phyloP scores from a whole-genome alignment of 2,113 vertebrate genomes.

The Pan troglodytes region DNA sequence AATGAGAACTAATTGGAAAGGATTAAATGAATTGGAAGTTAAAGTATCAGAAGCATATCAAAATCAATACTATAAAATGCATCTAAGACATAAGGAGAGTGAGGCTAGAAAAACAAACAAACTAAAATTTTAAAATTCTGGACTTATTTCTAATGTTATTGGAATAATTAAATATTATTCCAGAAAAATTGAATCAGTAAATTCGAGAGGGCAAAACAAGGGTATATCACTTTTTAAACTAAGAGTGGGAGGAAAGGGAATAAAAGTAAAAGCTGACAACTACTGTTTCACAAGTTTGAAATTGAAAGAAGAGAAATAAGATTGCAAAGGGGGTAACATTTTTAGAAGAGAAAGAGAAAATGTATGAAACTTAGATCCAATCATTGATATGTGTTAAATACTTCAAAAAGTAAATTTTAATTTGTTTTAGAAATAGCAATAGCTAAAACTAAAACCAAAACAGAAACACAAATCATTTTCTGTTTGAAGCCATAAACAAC shows the following conservation, averaged over 20 bases:
- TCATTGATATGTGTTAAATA: neutral
- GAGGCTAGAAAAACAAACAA: neutral
- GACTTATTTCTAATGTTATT: neutral
- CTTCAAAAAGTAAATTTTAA: neutral
- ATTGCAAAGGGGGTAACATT: neutral
- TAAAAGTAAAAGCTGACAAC: neutral
- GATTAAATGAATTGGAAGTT: neutral
- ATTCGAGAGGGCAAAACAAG: neutral
- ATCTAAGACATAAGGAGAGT: neutral
- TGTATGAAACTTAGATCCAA: neutral
- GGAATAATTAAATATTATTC: neutral
- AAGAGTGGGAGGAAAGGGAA: neutral
- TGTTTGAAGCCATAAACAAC: neutral
- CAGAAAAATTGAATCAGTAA: neutral
- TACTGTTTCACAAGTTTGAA: neutral
- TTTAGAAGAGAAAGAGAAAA: conserved; percentile 6
- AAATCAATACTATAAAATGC: neutral
- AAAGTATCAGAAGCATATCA: neutral
- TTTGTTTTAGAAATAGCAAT: neutral
- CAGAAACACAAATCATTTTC: neutral
- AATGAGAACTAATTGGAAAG: neutral
- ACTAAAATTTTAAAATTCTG: neutral
- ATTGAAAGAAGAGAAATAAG: neutral
- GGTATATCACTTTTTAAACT: neutral
- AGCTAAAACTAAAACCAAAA: neutral